Conservation (phyloP, 2,113 vertebrate genomes). For the Brachypteracias leptosomus region DNA sequence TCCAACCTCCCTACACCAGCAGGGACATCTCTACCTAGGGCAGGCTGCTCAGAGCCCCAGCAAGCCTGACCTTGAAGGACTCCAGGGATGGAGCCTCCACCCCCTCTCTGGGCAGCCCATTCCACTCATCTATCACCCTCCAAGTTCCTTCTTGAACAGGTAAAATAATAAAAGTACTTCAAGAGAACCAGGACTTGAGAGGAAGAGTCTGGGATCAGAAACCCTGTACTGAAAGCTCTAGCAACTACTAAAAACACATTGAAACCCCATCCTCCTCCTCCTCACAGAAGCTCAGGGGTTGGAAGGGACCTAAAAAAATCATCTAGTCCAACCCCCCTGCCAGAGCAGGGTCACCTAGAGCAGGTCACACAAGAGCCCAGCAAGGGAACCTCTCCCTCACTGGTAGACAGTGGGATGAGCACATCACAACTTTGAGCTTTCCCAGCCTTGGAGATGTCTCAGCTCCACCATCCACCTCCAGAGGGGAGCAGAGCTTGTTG, state of each 20-base stretch:
- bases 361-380: too few relatives aligned
- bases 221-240: accelerated
- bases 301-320: too few relatives aligned
- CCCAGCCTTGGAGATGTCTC: neutral
- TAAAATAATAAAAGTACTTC: neutral
- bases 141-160: neutral
- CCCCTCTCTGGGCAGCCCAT: too few relatives aligned
- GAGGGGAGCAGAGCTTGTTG: neutral
- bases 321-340: too few relatives aligned
- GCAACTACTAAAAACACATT: accelerated
- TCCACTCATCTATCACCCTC: too few relatives aligned
- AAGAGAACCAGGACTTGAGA: neutral
- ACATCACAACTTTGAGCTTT: neutral
- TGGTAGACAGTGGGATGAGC: accelerated
- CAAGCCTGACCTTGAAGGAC: too few relatives aligned
- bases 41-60: too few relatives aligned
- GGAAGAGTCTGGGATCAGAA: neutral
- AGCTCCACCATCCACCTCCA: accelerated
- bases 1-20: too few relatives aligned
- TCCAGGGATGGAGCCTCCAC: too few relatives aligned
- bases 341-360: too few relatives aligned
- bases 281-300: too few relatives aligned
- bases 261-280: neutral
- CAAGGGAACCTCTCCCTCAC: neutral
- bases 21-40: too few relatives aligned